Conservation (phyloP, 2,888 invertebrate genomes). For the Malthinus seriepunctatus region DNA sequence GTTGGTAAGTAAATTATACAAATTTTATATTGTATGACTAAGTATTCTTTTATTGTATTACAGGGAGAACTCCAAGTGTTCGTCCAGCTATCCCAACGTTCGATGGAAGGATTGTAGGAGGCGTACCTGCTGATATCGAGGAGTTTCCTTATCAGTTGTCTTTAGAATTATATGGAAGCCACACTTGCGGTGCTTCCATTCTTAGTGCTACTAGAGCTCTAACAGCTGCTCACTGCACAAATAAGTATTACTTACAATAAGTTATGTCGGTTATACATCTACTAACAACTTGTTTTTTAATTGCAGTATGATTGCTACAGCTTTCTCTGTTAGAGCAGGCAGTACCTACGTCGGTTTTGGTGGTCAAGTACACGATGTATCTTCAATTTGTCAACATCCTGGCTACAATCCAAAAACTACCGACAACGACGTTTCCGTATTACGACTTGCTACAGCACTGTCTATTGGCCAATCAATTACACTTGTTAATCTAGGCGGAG, state of each 20-base stretch:
- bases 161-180: constrained; percentile 54
- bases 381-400: not conserved
- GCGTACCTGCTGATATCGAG: constrained; percentile 55
- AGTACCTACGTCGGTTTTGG: no score
- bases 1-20: no score
- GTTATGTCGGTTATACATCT: no score
- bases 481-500: not conserved
- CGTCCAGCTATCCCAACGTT: constrained; percentile 25
- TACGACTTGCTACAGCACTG: not conserved
- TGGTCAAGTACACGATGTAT: no score
- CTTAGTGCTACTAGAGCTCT: constrained; percentile 57
- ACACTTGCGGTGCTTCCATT: constrained; percentile 61
- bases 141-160: constrained; percentile 62
- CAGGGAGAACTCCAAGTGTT: not conserved
- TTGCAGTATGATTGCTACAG: no score
- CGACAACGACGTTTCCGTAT: constrained; percentile 5
- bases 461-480: not conserved
- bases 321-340: no score
- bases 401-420: not conserved
- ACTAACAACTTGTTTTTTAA: no score
- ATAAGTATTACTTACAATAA: no score
- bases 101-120: constrained; percentile 54
- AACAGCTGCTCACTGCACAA: no score
- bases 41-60: not conserved
- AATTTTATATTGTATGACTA: no score